Conservation (phyloP, 2,797 vertebrate genomes). For the Pantherophis alleghaniensis region DNA sequence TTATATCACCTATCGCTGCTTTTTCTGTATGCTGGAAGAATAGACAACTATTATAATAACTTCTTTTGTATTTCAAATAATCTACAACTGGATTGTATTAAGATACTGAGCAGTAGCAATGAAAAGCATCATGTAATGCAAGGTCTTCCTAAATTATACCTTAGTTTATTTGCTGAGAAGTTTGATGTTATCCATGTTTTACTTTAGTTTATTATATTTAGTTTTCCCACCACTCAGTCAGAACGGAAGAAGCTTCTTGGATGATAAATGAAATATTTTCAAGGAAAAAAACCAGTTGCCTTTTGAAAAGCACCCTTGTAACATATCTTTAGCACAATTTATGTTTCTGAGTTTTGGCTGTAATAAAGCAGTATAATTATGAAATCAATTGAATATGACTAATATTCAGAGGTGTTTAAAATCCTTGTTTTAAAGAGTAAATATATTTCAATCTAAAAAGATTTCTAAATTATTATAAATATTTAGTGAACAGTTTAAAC, state of each 20-base stretch:
- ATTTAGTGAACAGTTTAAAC: conserved; percentile 20
- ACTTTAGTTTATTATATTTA: background rate
- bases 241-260: too few species aligned
- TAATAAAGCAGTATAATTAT: background rate
- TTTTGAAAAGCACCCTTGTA: too few species aligned
- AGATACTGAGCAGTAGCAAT: background rate
- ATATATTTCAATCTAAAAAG: background rate
- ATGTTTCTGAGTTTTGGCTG: background rate
- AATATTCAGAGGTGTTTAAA: background rate
- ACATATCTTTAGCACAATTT: background rate
- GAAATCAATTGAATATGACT: background rate
- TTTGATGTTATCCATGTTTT: background rate
- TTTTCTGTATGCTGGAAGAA: background rate
- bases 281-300: too few species aligned
- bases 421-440: background rate
- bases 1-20: background rate
- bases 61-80: background rate
- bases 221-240: background rate
- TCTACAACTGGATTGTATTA: background rate
- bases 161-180: background rate
- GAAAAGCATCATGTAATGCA: background rate
- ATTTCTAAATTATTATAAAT: conserved; percentile 17
- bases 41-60: background rate
- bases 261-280: too few species aligned
- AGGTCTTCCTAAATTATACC: background rate